A percentile compares a stretch with the other conserved stretches of the same genome.
These are phyloP conservation scores for Myotis davidii DNA, from an alignment of 2,113 vertebrate species.

Conservation along the genomic window DNA sequence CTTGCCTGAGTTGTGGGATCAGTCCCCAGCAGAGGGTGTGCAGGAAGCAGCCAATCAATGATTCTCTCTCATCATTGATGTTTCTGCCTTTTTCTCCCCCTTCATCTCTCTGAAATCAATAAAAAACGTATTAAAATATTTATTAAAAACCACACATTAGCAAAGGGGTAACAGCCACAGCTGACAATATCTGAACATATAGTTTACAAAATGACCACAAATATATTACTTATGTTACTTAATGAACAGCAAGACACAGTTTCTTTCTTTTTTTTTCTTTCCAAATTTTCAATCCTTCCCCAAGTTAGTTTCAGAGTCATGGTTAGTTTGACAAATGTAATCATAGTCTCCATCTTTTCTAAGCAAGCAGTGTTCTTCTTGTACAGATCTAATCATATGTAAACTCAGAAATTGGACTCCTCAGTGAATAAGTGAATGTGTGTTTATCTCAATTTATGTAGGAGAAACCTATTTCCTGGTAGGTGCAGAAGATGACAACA, in stretches of 20 bases:
- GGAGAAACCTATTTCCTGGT: neutral
- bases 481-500: neutral
- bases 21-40: too few relatives aligned
- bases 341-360: constrained; percentile 9
- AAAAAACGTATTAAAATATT: too few relatives aligned
- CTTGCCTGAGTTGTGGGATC: too few relatives aligned
- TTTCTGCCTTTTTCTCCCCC: too few relatives aligned
- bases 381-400: constrained; percentile 28
- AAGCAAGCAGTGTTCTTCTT: neutral
- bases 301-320: constrained; percentile 45
- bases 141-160: too few relatives aligned
- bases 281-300: neutral
- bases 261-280: neutral
- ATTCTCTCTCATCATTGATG: too few relatives aligned
- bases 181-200: neutral
- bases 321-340: neutral
- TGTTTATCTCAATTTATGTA: neutral
- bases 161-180: neutral
- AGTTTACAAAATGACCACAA: neutral
- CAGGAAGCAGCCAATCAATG: too few relatives aligned
- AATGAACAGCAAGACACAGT: neutral
- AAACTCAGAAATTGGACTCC: neutral
- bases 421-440: constrained; percentile 29
- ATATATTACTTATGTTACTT: neutral
- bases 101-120: too few relatives aligned